Base-by-base conservation (phyloP, 2,113 vertebrate species). In the Plectropomus leopardus region DNA sequence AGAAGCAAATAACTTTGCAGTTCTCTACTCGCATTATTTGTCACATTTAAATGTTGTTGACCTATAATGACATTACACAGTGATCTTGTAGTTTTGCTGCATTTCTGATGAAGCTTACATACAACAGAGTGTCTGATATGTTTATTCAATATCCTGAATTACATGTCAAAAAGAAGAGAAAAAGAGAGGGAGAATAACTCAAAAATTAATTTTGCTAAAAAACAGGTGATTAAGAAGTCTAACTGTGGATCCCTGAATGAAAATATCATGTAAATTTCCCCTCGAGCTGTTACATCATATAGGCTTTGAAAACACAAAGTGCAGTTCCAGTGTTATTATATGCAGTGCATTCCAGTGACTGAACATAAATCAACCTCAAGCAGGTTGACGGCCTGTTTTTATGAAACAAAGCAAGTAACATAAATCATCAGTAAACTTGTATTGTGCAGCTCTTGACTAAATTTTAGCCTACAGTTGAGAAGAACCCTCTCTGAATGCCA, bases 351-450 rank as follows among this genome's bases (percentile, higher is more conserved):
- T 87, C 71, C 84, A 67, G 74, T 4, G 10, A 40, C 65, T 44
- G 79, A 85, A 28, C 80, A 82, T 89, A 91, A 90, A 89, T 90
- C 86, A 85, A 48, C 59, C 3, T 4, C 4, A 1, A 78, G 76
- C 66, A 42, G 58, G 53, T 55, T 51, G 78, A 81, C n/a, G 45
- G 26, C 34, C 53, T 58, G 76, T 70, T 68, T 83, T 80, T 74
- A 72, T 57, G 45, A 78, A 84, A 85, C 54, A 80, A 80, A 88
- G 69, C 67, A 82, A 60, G 47, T 0, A 11, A 24, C 61, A 88
- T 86, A 90, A 92, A 92, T 90, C 86, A 84, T 48, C 5, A 5
- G 28, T 55, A n/a, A 66, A 61, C 84, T 9, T 82, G 55, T 28
- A 82, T 82, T 55, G 68, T 69, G 57, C 61, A 21, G 69, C 80